A percentile compares a stretch with the other conserved stretches of the same genome.
Conservation (phyloP, 2,113 vertebrate genomes). For the Callopanchax toddi region DNA sequence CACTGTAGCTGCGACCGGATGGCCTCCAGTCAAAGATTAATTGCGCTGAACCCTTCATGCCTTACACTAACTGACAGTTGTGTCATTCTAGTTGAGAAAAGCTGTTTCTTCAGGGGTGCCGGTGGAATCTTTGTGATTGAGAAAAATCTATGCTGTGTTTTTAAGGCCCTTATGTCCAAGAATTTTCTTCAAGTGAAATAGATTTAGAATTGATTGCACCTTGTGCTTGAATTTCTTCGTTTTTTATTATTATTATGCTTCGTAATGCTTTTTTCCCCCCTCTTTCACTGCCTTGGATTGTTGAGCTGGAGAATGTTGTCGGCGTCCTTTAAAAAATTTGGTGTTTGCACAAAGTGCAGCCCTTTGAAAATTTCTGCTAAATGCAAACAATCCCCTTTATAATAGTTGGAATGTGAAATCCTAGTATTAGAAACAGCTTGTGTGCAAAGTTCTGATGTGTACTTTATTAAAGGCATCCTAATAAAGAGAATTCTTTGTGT, state of each 20-base stretch:
- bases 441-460: slow-evolving; percentile 13
- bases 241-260: slow-evolving; percentile 7
- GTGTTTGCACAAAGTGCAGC: neutral
- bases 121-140: slow-evolving; percentile 22
- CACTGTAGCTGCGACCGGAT: slow-evolving; percentile 53
- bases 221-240: slow-evolving; percentile 7
- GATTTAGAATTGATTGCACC: slow-evolving; percentile 48
- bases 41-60: slow-evolving; percentile 40
- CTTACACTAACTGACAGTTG: slow-evolving; percentile 43
- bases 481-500: slow-evolving; percentile 3
- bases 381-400: neutral
- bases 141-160: slow-evolving; percentile 40
- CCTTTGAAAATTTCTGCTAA: slow-evolving; percentile 8
- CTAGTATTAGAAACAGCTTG: slow-evolving; percentile 10
- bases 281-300: neutral
- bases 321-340: slow-evolving; percentile 5
- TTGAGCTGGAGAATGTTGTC: slow-evolving; percentile 22
- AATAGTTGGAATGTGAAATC: slow-evolving; percentile 15
- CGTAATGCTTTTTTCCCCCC: slow-evolving; percentile 5
- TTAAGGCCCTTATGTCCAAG: slow-evolving; percentile 38
- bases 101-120: slow-evolving; percentile 39
- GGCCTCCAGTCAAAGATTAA: slow-evolving; percentile 62
- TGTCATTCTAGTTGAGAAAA: slow-evolving; percentile 36
- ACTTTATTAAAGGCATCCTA: slow-evolving; percentile 32
- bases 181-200: slow-evolving; percentile 26